Conservation (phyloP, 2,888 invertebrate species). For the Calameuta pallipes region DNA sequence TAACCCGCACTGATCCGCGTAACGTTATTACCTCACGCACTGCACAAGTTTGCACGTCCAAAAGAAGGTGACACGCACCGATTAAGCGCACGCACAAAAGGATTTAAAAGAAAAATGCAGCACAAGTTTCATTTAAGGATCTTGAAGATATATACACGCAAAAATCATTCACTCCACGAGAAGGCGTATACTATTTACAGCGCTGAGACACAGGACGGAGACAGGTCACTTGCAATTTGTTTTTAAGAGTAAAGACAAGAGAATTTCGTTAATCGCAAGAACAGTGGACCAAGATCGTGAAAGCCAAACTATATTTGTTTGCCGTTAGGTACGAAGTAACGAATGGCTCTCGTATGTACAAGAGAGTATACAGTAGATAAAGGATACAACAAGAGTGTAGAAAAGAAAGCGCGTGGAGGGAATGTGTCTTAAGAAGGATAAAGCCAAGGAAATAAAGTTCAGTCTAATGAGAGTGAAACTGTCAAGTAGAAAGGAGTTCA, state of each 20-base stretch:
- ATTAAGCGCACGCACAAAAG: not conserved
- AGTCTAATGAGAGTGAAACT: not conserved
- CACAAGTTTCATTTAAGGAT: not conserved
- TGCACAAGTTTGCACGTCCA: not conserved
- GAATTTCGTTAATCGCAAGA: not conserved
- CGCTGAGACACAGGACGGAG: not conserved
- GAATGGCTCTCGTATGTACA: not conserved
- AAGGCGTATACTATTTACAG: not conserved
- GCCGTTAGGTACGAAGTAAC: not conserved
- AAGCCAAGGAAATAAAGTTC: not conserved
- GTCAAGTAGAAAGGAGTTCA: not conserved
- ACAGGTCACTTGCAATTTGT: not conserved
- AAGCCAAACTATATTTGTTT: not conserved
- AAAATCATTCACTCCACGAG: not conserved
- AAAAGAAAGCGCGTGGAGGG: not conserved
- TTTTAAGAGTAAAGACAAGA: not conserved
- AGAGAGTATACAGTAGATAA: not conserved
- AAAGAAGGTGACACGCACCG: not conserved
- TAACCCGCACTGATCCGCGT: not conserved
- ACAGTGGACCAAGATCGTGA: not conserved
- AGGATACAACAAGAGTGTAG: not conserved
- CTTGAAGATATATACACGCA: not conserved
- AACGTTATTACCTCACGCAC: slow-evolving; percentile 6
- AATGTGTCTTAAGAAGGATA: not conserved
- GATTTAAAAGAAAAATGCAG: not conserved